Conservation (phyloP, 2,113 vertebrate species). For the Cettia cetti region DNA sequence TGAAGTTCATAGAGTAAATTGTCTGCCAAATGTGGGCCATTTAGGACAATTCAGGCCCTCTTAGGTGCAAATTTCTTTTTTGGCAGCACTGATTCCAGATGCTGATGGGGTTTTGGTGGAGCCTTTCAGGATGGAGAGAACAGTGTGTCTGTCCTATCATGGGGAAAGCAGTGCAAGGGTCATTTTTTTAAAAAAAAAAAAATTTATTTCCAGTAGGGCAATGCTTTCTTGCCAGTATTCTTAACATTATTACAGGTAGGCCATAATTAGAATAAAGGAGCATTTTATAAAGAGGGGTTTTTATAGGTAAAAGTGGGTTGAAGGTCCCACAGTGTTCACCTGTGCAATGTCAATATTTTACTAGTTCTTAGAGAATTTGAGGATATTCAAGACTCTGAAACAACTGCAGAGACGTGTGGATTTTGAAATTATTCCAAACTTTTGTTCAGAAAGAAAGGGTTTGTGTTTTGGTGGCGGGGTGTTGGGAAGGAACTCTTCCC, state of each 20-base stretch:
- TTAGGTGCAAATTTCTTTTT: background rate
- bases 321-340: background rate
- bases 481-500: background rate
- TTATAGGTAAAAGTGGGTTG: background rate
- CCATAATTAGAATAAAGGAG: background rate
- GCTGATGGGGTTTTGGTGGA: background rate
- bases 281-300: rapidly evolving
- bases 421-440: background rate
- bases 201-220: background rate
- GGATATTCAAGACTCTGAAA: background rate
- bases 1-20: background rate
- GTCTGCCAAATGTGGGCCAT: background rate
- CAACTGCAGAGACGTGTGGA: background rate
- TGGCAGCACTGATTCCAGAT: background rate
- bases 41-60: background rate
- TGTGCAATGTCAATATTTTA: background rate
- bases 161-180: background rate
- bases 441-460: background rate
- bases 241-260: background rate
- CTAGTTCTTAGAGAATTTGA: background rate
- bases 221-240: background rate
- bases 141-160: background rate
- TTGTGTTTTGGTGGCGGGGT: background rate
- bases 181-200: background rate
- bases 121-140: background rate